These are phyloP conservation scores for Cheilosia vulpina DNA, from an alignment of 2,888 invertebrate genomes.

Conservation along the genomic window DNA sequence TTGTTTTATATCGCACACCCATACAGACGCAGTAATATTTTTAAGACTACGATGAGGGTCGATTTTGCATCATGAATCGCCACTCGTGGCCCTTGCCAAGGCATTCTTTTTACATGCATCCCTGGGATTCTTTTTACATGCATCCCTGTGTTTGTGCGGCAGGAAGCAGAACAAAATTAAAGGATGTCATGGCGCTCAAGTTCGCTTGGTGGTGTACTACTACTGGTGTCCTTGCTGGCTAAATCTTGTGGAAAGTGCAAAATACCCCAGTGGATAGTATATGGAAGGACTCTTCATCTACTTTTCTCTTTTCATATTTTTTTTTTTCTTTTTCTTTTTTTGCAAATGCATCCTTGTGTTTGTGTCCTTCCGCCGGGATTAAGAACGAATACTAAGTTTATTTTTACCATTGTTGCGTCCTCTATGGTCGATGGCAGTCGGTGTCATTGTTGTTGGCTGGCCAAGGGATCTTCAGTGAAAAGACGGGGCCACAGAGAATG, in stretches of 20 bases:
- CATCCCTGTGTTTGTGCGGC: neutral
- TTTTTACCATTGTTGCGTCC: conserved; percentile 63
- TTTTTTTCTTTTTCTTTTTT: conserved; percentile 20
- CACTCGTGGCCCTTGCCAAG: conserved; percentile 37
- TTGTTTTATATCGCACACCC: conserved; percentile 26
- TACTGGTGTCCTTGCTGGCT: conserved; percentile 53
- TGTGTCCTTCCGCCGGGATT: conserved; percentile 71
- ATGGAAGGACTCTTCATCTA: conserved; percentile 49
- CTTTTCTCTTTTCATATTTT: conserved; percentile 16
- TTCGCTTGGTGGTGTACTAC: conserved; percentile 3
- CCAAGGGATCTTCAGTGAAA: conserved; percentile 27
- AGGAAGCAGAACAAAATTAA: conserved; percentile 35
- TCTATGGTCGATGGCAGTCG: conserved; percentile 53
- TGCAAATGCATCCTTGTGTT: conserved; percentile 51
- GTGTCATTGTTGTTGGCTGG: conserved; percentile 51
- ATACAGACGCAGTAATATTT: conserved; percentile 10
- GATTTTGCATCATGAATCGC: conserved; percentile 52
- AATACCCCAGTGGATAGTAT: conserved; percentile 53
- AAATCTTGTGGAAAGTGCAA: conserved; percentile 70
- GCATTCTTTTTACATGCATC: conserved; percentile 35
- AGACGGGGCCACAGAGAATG: neutral
- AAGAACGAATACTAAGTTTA: conserved; percentile 70
- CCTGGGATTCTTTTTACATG: conserved; percentile 34
- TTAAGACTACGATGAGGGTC: conserved; percentile 35
- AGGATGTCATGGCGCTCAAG: conserved; percentile 10